phyloP scores from a whole-genome alignment of 2,888 invertebrate genomes.

The Cerceris rybyensis region DNA sequence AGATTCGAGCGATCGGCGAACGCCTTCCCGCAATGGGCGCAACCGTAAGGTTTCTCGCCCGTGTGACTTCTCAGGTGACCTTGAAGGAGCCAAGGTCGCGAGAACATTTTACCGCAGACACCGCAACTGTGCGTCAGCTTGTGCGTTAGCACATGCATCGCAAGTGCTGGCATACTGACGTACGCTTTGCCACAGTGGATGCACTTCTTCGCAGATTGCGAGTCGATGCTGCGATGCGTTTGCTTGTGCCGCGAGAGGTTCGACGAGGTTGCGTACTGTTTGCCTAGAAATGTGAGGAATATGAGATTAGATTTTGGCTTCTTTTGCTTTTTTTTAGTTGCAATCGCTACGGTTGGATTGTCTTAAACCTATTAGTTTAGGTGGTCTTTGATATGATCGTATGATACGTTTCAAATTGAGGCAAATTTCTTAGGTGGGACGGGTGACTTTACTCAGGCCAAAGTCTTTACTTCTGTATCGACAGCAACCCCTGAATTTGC shows the following conservation, averaged over 20 bases:
- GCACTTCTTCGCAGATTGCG: constrained; percentile 96
- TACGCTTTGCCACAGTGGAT: constrained; percentile 98
- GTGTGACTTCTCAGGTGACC: constrained; percentile 95
- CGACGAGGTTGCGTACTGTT: constrained; percentile 95
- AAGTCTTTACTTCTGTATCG: no score
- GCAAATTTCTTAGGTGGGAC: background rate
- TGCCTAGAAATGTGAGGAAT: constrained; percentile 83
- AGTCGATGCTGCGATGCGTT: constrained; percentile 93
- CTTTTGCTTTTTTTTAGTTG: no score
- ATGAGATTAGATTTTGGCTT: no score
- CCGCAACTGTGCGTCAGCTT: constrained; percentile 96
- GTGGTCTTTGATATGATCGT: background rate
- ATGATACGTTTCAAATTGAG: background rate
- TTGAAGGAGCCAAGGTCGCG: constrained; percentile 96
- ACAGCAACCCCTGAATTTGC: no score
- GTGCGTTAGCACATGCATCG: constrained; percentile 97
- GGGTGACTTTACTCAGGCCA: no score
- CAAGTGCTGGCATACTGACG: constrained; percentile 98
- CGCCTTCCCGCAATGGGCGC: constrained; percentile 97
- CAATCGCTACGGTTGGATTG: no score
- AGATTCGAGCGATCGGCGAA: constrained; percentile 97
- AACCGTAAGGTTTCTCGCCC: constrained; percentile 96
- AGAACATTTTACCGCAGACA: constrained; percentile 97
- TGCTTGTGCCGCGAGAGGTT: constrained; percentile 95
- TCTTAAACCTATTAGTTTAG: background rate